A percentile compares a stretch with the other conserved stretches of the same genome.
phyloP scores from a whole-genome alignment of 2,797 vertebrate species.

The Neostethus bicornis region DNA sequence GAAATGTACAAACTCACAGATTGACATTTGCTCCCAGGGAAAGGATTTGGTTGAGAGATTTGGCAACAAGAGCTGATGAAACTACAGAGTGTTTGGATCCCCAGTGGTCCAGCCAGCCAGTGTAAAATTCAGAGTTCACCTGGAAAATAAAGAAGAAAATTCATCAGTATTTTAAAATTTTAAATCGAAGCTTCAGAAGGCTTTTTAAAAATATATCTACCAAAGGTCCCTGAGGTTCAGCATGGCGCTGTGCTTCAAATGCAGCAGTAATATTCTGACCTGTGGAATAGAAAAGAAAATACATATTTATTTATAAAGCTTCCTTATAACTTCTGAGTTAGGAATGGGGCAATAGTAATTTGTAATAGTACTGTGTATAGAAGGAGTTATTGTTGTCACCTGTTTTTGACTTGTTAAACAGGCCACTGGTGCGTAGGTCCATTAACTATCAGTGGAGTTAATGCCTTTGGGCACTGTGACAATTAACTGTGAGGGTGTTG shows the following conservation, averaged over 20 bases:
- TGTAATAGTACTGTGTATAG: no score
- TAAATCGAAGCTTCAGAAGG: not conserved
- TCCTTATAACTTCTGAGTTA: constrained; percentile 20
- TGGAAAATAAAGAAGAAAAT: no score
- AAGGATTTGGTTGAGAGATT: constrained; percentile 85
- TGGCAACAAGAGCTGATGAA: constrained; percentile 66
- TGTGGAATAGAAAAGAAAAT: constrained; percentile 57
- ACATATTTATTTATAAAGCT: constrained; percentile 1
- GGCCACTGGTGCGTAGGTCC: no score
- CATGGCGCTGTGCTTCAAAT: constrained; percentile 85
- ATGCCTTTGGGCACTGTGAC: no score
- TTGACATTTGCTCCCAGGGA: constrained; percentile 88
- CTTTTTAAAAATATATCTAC: constrained; percentile 60
- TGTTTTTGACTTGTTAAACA: no score
- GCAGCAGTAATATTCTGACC: constrained; percentile 85
- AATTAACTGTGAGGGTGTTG: no score
- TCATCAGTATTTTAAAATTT: no score
- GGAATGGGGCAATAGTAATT: no score
- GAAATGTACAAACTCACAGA: constrained; percentile 80
- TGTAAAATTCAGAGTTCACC: constrained; percentile 98
- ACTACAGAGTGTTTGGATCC: constrained; percentile 83
- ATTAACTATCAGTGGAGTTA: no score
- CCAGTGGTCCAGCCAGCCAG: constrained; percentile 98
- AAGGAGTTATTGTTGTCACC: no score
- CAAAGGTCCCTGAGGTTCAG: constrained; percentile 90